A percentile compares a stretch with the other conserved stretches of the same genome.
These are phyloP conservation scores for Cataglyphis rosenhaueri DNA, from an alignment of 2,888 invertebrate genomes.

Conservation along the genomic window DNA sequence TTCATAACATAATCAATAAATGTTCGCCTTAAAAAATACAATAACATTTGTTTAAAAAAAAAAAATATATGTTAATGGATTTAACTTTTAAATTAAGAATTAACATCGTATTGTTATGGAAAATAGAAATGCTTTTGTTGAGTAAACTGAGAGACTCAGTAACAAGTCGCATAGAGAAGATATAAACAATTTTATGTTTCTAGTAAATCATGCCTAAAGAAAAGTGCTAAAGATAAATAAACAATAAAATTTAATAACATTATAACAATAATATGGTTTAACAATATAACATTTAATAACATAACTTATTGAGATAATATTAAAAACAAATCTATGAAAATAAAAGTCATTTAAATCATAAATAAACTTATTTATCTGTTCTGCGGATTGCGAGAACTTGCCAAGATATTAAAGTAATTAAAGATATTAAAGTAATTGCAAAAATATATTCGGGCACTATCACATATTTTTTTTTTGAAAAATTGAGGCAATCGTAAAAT, in stretches of 20 bases:
- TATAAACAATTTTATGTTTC: neutral
- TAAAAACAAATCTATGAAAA: neutral
- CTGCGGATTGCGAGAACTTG: neutral
- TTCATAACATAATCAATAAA: neutral
- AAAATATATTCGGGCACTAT: neutral
- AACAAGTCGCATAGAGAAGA: neutral
- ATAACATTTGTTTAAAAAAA: neutral
- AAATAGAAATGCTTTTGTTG: neutral
- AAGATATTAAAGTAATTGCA: neutral
- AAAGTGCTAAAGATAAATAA: neutral
- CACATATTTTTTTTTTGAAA: neutral
- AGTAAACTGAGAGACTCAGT: neutral
- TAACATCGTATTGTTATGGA: neutral
- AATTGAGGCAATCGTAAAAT: conserved; percentile 19
- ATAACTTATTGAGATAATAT: neutral
- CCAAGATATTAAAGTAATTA: neutral
- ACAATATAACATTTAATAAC: neutral
- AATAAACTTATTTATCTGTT: neutral
- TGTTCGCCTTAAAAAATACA: conserved; percentile 2
- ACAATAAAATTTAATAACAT: neutral
- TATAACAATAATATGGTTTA: neutral
- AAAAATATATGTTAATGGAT: neutral
- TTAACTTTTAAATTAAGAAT: conserved; percentile 23
- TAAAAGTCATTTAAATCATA: neutral
- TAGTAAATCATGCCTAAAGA: neutral